Evolutionary conservation across 2,888 invertebrate species (phyloP), one percentile per base, ranked within the genome.

Genomic region (Exephanes ischioxanthus): DNA sequence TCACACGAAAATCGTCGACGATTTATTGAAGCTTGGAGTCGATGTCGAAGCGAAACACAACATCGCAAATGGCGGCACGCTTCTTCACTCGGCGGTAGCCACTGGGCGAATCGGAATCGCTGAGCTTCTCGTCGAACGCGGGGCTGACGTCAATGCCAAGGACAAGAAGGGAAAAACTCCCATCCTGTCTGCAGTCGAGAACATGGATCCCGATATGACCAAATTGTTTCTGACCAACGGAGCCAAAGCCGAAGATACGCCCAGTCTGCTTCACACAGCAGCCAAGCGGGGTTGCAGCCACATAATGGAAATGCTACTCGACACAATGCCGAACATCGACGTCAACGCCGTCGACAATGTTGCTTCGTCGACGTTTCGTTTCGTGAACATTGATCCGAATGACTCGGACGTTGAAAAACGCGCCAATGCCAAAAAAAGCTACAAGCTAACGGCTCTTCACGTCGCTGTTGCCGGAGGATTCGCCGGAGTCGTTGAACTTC

Each of bases 11-110:
- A 30, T 78, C 1, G 48, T 80, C n/a, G 11, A 48, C 0, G 5
- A 5, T 14, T 19, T 84, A 0, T 11, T 84, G 11, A 67, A 30
- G 14, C 66, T 58, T 16, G 77, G 72, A 1, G 70, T 68, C 0
- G 58, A 45, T 26, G 68, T 73, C 19, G 37, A 80, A 48, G 16
- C 26, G 0, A 30, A 14, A 26, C 1, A 48, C 5, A n/a, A 37
- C 4, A 11, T n/a, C 1, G 22, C 19, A 19, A 37, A 58, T 37
- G 45, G 72, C 30, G 53, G 14, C 3, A 77, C 70, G 16, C 71
- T 72, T 33, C 48, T 84, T 14, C 84, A 84, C 37, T 58, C n/a
- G 5, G 76, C 76, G 16, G 81, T 37, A 1, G 19, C 19, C 5
- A 72, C 77, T 72, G 19, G n/a, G 9, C 41, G 11, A 11, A 41